A percentile compares a stretch with the other conserved stretches of the same genome.
Evolutionary conservation across 2,113 vertebrate species (phyloP).

Genomic region (Phaetusa simplex): DNA sequence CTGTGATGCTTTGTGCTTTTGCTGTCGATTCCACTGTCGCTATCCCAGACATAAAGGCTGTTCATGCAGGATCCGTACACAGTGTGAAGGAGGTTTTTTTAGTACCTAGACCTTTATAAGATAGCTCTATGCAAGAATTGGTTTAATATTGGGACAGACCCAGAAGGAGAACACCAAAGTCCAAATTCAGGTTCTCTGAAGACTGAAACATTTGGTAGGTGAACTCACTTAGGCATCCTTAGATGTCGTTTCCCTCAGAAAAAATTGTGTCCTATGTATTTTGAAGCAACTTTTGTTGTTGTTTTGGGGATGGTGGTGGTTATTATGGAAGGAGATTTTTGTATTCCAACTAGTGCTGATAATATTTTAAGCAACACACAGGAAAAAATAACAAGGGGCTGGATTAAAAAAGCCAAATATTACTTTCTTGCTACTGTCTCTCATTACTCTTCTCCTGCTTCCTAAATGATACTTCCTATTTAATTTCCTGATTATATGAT

Average conservation of each 20-base stretch:
- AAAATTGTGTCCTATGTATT: neutral
- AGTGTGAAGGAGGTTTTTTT: neutral
- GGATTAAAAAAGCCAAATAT: neutral
- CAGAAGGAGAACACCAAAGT: neutral
- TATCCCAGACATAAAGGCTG: neutral
- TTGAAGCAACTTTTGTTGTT: neutral
- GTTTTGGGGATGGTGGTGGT: accelerated
- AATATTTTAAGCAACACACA: neutral
- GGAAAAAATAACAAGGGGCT: neutral
- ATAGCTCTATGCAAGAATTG: neutral
- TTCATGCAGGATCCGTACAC: neutral
- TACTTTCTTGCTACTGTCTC: neutral
- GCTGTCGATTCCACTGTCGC: neutral
- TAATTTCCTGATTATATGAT: neutral
- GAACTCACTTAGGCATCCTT: neutral
- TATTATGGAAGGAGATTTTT: neutral
- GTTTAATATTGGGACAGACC: neutral
- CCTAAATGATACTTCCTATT: neutral
- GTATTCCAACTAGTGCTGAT: neutral
- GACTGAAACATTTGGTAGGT: neutral
- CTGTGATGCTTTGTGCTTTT: neutral
- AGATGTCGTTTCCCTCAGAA: neutral
- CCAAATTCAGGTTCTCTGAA: neutral
- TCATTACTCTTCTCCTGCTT: neutral
- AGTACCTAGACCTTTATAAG: neutral